Evolutionary conservation across 2,113 vertebrate genomes (phyloP).

Genomic region (Vulpes vulpes): DNA sequence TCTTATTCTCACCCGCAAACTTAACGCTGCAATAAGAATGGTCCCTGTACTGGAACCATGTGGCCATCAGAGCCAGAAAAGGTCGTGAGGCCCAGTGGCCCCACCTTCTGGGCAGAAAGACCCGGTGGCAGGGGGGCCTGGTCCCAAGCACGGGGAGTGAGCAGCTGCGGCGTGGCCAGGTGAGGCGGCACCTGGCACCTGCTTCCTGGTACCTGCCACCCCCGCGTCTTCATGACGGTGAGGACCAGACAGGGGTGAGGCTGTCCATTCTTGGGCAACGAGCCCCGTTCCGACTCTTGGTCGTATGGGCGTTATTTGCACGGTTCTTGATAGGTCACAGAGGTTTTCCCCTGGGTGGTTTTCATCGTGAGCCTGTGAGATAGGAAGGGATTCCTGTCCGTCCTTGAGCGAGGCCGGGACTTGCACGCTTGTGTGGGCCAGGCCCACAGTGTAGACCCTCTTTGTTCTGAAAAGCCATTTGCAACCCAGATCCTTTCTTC

Average conservation of each 20-base stretch:
- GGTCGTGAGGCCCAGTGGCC: too few relatives aligned
- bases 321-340: background rate
- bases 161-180: background rate
- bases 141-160: too few relatives aligned
- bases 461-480: background rate
- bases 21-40: too few relatives aligned
- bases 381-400: background rate
- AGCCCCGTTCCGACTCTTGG: background rate
- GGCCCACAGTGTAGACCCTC: background rate
- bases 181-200: background rate
- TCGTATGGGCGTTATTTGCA: background rate
- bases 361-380: rapidly evolving
- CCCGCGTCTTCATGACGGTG: too few relatives aligned
- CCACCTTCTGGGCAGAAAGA: too few relatives aligned
- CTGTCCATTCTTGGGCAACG: background rate
- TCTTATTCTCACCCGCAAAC: too few relatives aligned
- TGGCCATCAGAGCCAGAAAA: too few relatives aligned
- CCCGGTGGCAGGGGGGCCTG: too few relatives aligned
- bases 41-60: too few relatives aligned
- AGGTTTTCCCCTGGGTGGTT: background rate
- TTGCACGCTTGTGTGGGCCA: background rate
- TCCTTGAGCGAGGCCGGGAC: background rate
- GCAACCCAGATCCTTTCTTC: background rate
- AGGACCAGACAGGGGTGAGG: background rate
- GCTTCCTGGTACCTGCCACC: background rate